Conservation (phyloP, 2,888 invertebrate species). For the Epirrita christyi region DNA sequence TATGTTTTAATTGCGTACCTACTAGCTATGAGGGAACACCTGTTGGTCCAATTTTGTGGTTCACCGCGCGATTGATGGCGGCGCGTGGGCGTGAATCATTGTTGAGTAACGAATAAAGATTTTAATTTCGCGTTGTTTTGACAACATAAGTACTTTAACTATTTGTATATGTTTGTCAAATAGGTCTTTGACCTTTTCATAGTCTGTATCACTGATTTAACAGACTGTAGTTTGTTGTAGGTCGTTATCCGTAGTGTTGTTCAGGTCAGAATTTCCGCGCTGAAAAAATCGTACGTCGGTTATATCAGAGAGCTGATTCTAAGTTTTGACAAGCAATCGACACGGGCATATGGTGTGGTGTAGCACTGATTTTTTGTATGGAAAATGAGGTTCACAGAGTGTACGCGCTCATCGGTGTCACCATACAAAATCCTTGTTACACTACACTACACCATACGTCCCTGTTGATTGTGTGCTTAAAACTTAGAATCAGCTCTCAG, state of each 20-base stretch:
- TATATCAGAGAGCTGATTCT: no score
- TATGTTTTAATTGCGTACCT: neutral
- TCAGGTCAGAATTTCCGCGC: no score
- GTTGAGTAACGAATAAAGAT: slow-evolving; percentile 12
- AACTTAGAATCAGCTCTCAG: no score
- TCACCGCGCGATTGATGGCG: slow-evolving; percentile 20
- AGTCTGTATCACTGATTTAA: slow-evolving; percentile 10
- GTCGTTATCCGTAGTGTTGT: neutral
- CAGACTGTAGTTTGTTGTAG: slow-evolving; percentile 1
- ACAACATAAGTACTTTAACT: slow-evolving; percentile 11
- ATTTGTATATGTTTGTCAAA: slow-evolving; percentile 9
- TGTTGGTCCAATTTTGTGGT: slow-evolving; percentile 31
- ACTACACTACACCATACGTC: no score
- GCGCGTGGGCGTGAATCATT: slow-evolving; percentile 20
- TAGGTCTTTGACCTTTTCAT: slow-evolving; percentile 27
- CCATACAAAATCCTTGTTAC: no score
- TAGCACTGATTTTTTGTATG: no score
- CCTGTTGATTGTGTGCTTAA: no score
- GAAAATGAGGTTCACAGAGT: no score
- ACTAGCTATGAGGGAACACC: slow-evolving; percentile 18
- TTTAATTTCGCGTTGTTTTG: slow-evolving; percentile 20
- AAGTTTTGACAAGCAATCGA: no score
- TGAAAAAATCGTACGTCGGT: no score
- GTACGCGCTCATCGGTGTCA: no score
- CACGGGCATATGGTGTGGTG: no score